A percentile compares a stretch with the other conserved stretches of the same genome.
Conservation (phyloP, 2,797 vertebrate species). For the Neosilurus mollespiculum region DNA sequence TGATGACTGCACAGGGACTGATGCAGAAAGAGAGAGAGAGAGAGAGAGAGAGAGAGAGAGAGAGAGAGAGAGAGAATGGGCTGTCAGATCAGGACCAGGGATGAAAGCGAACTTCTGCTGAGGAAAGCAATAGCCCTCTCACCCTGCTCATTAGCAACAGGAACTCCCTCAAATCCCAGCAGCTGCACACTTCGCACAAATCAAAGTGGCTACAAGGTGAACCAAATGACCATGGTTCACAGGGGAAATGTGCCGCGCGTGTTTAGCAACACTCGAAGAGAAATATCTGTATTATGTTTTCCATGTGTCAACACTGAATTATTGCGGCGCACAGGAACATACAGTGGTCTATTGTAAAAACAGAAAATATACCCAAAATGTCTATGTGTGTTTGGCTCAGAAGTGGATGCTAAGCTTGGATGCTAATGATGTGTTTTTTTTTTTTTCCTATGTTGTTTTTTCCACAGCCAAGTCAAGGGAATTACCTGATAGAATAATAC, state of each 20-base stretch:
- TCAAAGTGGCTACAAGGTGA: constrained; percentile 34
- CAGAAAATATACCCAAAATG: background rate
- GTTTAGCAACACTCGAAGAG: background rate
- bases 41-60: constrained; percentile 49
- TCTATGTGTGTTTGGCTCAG: no score
- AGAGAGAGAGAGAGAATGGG: constrained; percentile 46
- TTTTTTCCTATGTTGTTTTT: background rate
- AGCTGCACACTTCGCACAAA: background rate
- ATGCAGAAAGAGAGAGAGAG: constrained; percentile 59
- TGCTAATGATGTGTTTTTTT: background rate
- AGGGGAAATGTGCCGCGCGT: background rate
- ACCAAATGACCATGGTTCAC: constrained; percentile 17
- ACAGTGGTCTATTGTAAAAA: background rate
- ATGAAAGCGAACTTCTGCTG: constrained; percentile 52
- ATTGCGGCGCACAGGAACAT: background rate
- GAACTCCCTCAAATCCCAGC: constrained; percentile 22
- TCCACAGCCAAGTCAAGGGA: background rate
- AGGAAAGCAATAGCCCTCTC: constrained; percentile 51
- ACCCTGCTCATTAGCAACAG: constrained; percentile 46
- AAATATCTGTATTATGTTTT: background rate
- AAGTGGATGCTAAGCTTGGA: no score
- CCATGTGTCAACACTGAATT: constrained; percentile 7
- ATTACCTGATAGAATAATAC: background rate
- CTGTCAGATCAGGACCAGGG: constrained; percentile 65
- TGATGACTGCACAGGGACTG: constrained; percentile 72